Evolutionary conservation across 23 tunicate genomes (phyloP), one percentile per base, ranked within the genome.

Genomic region (Phallusia fumigata): DNA sequence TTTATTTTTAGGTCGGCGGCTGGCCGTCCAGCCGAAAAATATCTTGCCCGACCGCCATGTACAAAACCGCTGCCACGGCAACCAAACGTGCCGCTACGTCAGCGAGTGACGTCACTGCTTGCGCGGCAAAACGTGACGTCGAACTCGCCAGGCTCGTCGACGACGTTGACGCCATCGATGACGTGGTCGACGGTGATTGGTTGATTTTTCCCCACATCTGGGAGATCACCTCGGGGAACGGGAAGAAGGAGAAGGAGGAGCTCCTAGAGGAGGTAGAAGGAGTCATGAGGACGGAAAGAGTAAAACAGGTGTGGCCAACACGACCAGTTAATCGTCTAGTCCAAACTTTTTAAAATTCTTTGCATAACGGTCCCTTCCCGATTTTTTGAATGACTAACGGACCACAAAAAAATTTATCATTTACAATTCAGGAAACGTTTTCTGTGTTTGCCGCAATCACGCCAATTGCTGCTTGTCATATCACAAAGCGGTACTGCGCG

Each of bases 31-130:
- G 15, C 30, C n/a, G 36, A 34, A 80, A 80, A 22, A 80, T 52
- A 65, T 80, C 58, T 51, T 80, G 73, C 32, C 51, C 64, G 18
- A 80, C 49, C 0, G 18, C 83, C 6, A 80, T 50, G 24, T 80
- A 80, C 36, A 80, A 33, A 50, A 80, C 73, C 36, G 83, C 51
- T 80, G 30, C 83, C 44, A 80, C 73, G 34, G 83, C 83, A 53
- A 80, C 83, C 33, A 80, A 6, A 16, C 83, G 73, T 5, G 58
- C 83, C 11, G 51, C 53, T 1, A 51, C 35, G 73, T 80, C 83
- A 19, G 83, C 73, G 5, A 80, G 30, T 80, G 83, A 80, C 83
- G 83, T 80, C 83, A 80, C 83, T 3, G 83, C 58, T 31, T 52
- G 53, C 40, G 73, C 83, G 6, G 83, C 83, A 0, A 31, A 2